phyloP scores from a whole-genome alignment of 2,888 invertebrate genomes.

The Acleris literana region DNA sequence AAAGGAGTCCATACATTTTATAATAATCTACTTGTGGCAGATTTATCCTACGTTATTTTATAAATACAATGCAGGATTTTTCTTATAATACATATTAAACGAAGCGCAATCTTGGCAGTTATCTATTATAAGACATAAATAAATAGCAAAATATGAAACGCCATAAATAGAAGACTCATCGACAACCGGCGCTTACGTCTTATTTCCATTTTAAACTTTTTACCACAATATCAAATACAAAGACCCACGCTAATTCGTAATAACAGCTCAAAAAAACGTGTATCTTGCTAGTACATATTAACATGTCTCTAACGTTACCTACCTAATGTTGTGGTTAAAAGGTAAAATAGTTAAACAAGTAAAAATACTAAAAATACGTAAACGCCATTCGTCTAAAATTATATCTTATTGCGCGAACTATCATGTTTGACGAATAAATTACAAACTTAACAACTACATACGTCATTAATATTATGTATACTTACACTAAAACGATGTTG shows the following conservation, averaged over 20 bases:
- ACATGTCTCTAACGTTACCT: too few relatives aligned
- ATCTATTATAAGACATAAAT: constrained; percentile 20
- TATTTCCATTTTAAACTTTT: too few relatives aligned
- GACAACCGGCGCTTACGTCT: background rate
- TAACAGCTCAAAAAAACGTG: too few relatives aligned
- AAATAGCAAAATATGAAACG: constrained; percentile 14
- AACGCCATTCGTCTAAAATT: too few relatives aligned
- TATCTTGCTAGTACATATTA: too few relatives aligned
- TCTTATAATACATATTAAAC: constrained; percentile 12
- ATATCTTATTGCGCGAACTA: background rate
- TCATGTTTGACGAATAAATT: constrained; percentile 13
- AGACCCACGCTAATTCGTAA: too few relatives aligned
- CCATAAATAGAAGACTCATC: background rate
- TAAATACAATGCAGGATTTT: constrained; percentile 25
- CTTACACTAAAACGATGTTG: constrained; percentile 23
- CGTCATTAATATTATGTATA: constrained; percentile 5
- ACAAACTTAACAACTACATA: constrained; percentile 28
- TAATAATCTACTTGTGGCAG: constrained; percentile 1
- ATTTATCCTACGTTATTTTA: constrained; percentile 17
- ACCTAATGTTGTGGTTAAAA: too few relatives aligned
- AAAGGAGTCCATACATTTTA: background rate
- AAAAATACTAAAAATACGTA: too few relatives aligned
- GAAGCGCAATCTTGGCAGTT: constrained; percentile 33
- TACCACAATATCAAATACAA: too few relatives aligned
- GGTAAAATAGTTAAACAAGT: too few relatives aligned